A percentile compares a stretch with the other conserved stretches of the same genome.
These are phyloP conservation scores for Heliconius cydno DNA, from an alignment of 2,888 invertebrate genomes.

Conservation along the genomic window DNA sequence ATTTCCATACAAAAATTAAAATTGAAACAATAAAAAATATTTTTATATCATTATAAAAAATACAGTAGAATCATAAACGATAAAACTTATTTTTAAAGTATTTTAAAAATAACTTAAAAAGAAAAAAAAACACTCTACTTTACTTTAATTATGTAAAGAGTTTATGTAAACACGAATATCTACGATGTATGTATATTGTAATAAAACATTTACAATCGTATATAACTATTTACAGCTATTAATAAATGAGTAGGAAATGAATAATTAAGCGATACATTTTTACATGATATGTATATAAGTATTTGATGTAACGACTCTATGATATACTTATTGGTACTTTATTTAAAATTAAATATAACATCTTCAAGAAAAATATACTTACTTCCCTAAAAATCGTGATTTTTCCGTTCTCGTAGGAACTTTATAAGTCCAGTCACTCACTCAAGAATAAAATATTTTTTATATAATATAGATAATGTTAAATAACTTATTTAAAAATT, in stretches of 20 bases:
- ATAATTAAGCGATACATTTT: conserved; percentile 10
- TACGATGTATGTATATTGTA: neutral
- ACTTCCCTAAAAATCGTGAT: no score
- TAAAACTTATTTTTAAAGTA: no score
- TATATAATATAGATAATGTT: neutral
- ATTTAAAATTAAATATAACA: neutral
- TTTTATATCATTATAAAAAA: neutral
- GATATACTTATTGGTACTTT: no score
- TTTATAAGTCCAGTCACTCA: neutral
- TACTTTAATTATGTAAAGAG: neutral
- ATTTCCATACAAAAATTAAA: neutral
- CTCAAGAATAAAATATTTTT: neutral
- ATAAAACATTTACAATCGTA: neutral
- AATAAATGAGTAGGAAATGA: conserved; percentile 33
- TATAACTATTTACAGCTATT: conserved; percentile 21
- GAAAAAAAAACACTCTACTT: no score
- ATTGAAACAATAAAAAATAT: neutral
- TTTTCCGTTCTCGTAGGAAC: neutral
- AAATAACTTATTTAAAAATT: neutral
- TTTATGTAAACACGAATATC: neutral
- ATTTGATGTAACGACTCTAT: neutral
- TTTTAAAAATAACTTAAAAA: no score
- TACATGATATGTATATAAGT: neutral
- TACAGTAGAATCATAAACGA: no score
- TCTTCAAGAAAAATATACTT: no score